Conservation (phyloP, 1,140 invertebrate genomes). For the Babylonia areolata region DNA sequence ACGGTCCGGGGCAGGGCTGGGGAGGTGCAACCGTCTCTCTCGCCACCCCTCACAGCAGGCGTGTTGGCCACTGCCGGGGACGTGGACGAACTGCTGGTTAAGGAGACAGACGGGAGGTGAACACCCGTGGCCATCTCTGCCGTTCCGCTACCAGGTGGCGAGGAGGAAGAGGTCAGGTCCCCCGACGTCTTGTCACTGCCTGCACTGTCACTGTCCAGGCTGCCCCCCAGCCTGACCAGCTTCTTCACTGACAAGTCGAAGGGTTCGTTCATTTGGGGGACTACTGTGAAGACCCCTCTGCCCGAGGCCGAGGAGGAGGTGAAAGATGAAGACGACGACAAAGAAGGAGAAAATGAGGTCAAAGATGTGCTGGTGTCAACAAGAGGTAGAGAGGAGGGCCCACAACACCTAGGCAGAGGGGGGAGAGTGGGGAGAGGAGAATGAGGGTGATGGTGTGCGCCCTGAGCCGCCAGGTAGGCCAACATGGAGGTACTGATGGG, state of each 20-base stretch:
- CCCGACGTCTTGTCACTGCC: slow-evolving; percentile 22
- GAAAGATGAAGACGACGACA: not conserved
- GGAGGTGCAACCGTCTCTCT: not conserved
- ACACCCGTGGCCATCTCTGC: not conserved
- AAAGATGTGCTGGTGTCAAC: slow-evolving; percentile 12
- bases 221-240: not conserved
- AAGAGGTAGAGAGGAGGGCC: slow-evolving; percentile 39
- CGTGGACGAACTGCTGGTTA: slow-evolving; percentile 34
- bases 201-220: not conserved
- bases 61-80: slow-evolving; percentile 20
- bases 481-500: slow-evolving; percentile 36
- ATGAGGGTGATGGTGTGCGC: not conserved
- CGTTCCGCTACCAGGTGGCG: not conserved
- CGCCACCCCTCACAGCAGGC: not conserved
- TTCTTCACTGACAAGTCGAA: slow-evolving; percentile 42
- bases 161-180: slow-evolving; percentile 19
- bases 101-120: not conserved
- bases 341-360: not conserved
- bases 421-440: slow-evolving; percentile 21
- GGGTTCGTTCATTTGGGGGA: slow-evolving; percentile 1
- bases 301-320: not conserved
- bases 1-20: not conserved
- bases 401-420: slow-evolving; percentile 29
- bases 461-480: slow-evolving; percentile 33
- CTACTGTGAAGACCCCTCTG: not conserved